Evolutionary conservation across 2,113 vertebrate genomes (phyloP).

Genomic region (Formicarius rufipectus): DNA sequence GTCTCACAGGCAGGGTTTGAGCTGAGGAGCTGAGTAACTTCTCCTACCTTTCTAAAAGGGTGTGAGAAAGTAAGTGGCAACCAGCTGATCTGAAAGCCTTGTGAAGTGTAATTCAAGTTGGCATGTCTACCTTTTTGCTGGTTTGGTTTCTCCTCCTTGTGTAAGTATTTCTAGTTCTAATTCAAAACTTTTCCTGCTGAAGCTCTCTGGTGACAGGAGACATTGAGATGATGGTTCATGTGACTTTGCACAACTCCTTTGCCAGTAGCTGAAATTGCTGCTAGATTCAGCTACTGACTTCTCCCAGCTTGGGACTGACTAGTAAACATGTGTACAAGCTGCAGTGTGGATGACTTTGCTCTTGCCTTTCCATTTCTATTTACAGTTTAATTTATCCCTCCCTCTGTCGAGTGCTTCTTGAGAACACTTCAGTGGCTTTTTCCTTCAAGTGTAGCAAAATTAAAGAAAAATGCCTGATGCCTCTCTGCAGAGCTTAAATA

Average conservation of each 20-base stretch:
- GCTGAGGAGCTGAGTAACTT: not conserved
- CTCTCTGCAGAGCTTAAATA: slow-evolving; percentile 39
- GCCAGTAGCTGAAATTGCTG: not conserved
- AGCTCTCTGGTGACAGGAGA: not conserved
- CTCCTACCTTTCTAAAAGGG: not conserved
- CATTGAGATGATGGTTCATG: rapidly evolving
- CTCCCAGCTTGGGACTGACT: not conserved
- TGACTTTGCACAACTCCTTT: rapidly evolving
- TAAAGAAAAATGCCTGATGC: slow-evolving; percentile 34
- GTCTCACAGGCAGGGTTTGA: not conserved
- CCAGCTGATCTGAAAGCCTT: not conserved
- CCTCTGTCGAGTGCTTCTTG: not conserved
- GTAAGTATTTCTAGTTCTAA: not conserved
- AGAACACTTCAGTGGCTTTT: slow-evolving; percentile 54
- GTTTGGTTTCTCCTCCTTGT: not conserved
- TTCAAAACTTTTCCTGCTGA: not conserved
- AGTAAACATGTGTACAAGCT: not conserved
- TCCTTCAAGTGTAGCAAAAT: slow-evolving; percentile 55
- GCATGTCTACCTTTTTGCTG: not conserved
- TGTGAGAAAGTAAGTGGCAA: not conserved
- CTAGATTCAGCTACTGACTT: not conserved
- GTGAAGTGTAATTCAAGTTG: not conserved
- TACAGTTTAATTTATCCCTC: slow-evolving; percentile 49
- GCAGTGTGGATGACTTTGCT: not conserved
- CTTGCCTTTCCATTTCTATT: slow-evolving; percentile 39